Base-by-base conservation (phyloP, 2,113 vertebrate species). In the Capra hircus region DNA sequence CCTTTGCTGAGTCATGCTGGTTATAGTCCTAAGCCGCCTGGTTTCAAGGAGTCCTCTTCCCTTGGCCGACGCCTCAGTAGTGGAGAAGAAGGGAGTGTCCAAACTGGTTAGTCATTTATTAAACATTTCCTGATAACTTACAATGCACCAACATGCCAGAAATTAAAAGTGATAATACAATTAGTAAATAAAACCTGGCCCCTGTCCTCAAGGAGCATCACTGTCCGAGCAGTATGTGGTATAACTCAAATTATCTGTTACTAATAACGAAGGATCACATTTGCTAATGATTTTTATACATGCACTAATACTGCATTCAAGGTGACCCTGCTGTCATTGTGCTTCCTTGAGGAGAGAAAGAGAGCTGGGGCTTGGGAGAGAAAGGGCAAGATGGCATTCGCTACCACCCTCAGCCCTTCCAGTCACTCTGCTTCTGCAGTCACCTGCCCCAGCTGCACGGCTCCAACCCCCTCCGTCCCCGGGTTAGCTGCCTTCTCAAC, bases 91-190 rank as follows among this genome's bases (percentile, higher is more conserved):
- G 90, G 5, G n/a, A 48, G 13, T 25, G 62, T 82, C n/a, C 78
- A 27, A 80, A 48, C 28, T 21, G 19, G 21, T 10, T 28, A 14
- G 82, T 36, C 67, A 5, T 48, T 55, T 62, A 62, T 50, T 36
- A 74, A 83, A 71, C 53, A 28, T 55, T 80, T 94, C 84, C 91
- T 94, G 88, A 86, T 91, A 52, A 52, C 81, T 81, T 36, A 90
- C 67, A 87, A 45, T 15, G 52, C 55, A 48, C 27, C 43, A 40
- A 45, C 64, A 25, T 80, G 30, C 21, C 80, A 90, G 53, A 53
- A 88, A 96, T 55, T 43, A 57, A 74, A 96, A 88, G 40, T 48
- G 30, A 27, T 67, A 87, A 88, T n/a, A 89, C 59, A 82, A 71
- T 95, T 64, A 86, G 74, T 84, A 81, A 91, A 77, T 40, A 14